Evolutionary conservation across 1,140 invertebrate species (phyloP), one percentile per base, ranked within the genome.

Genomic region (Drosophila burlai): DNA sequence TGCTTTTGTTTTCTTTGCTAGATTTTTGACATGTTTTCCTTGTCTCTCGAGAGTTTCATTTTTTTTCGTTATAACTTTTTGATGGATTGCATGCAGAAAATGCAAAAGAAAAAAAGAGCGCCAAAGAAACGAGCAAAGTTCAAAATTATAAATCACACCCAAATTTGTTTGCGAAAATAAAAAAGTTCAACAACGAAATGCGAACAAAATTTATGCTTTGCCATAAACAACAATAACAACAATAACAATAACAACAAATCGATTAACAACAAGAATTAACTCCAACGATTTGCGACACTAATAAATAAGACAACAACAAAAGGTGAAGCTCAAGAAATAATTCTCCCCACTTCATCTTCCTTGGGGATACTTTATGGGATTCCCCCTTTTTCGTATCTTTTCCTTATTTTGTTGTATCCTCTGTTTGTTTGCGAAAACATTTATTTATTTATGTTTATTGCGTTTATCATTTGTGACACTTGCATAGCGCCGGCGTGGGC

Each of bases 381-480:
- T 55, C 43, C 38, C 52, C 58, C 52, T 38, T 38, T 36, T 55
- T 24, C 34, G 16, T 15, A 10, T 21, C 11, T 1, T 16, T 38
- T 55, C 16, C 31, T 21, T 15, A 8, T 49, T 16, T 26, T 34
- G 13, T 5, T 13, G 2, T 21, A 43, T 43, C 42, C 8, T 45
- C 43, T 21, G 18, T 46, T 11, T 46, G 29, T 52, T 18, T 49
- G 34, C 29, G 9, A 58, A 59, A 72, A 26, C 67, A 42, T 73
- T 85, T 86, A 78, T 83, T 87, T 87, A 87, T 89, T 87, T 87
- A 89, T 87, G 83, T 75, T 86, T 87, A 83, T 87, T 89, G 84
- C 83, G 83, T 87, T 87, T 87, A 87, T 87, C 83, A 89, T 87
- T 87, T 80, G 84, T 89, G 83, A 87, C 83, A 87, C 87, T 87